A percentile compares a stretch with the other conserved stretches of the same genome.
Conservation (phyloP, 2,113 vertebrate species). For the Apodemus sylvaticus region DNA sequence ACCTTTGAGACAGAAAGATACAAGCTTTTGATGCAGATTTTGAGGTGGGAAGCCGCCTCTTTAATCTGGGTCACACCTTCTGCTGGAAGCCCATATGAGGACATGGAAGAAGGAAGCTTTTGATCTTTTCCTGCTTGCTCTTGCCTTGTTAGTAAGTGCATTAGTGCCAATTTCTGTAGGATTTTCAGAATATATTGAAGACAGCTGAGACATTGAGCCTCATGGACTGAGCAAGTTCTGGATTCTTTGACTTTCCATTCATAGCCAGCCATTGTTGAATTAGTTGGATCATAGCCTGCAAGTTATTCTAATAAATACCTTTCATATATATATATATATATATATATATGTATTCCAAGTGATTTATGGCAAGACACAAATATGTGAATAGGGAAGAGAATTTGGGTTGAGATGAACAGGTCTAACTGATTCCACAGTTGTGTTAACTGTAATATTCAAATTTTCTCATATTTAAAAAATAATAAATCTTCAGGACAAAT, state of each 20-base stretch:
- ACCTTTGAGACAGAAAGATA: background rate
- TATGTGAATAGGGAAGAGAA: background rate
- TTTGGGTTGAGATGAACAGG: background rate
- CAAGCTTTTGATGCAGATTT: background rate
- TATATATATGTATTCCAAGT: no score
- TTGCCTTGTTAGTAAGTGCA: background rate
- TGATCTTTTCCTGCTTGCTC: background rate
- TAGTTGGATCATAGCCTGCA: background rate
- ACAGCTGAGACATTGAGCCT: background rate
- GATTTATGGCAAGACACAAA: background rate
- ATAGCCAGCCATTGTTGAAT: background rate
- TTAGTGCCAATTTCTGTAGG: no score
- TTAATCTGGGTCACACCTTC: background rate
- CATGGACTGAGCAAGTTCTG: background rate
- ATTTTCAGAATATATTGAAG: background rate
- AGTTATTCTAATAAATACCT: background rate
- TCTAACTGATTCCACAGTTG: background rate
- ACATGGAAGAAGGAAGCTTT: background rate
- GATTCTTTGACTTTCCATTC: background rate
- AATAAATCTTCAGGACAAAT: background rate
- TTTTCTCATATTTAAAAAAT: background rate
- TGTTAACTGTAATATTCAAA: background rate
- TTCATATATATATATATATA: no score
- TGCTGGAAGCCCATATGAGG: background rate
- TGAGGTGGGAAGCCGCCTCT: no score